Percentiles rank a stretch among this genome's conserved stretches.
phyloP scores from a whole-genome alignment of 2,797 vertebrate genomes.

The Psittacula echo region DNA sequence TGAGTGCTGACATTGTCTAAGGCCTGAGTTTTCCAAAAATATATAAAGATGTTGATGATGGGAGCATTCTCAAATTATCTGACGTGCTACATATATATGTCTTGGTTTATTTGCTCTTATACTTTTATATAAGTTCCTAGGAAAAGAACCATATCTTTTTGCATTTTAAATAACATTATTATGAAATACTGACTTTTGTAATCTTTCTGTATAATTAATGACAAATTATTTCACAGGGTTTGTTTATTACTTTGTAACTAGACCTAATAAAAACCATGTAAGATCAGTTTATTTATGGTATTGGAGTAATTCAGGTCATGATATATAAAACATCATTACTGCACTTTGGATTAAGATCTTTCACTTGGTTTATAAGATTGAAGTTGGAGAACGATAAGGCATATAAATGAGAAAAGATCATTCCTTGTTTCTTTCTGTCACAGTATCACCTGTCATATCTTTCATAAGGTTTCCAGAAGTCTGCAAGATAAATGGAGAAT shows the following conservation, averaged over 20 bases:
- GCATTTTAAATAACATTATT: neutral
- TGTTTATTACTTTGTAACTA: neutral
- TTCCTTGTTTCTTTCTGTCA: neutral
- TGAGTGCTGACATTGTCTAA: neutral
- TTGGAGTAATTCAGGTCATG: neutral
- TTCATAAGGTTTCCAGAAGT: constrained; percentile 21
- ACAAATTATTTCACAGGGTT: neutral
- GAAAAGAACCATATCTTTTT: neutral
- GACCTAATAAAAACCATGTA: neutral
- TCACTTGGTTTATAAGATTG: neutral
- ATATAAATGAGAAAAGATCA: constrained; percentile 14
- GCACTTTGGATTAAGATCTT: constrained; percentile 24
- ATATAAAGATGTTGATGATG: neutral
- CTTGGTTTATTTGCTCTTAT: neutral
- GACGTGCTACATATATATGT: neutral
- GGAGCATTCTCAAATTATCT: neutral
- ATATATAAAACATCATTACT: neutral
- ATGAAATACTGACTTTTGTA: neutral
- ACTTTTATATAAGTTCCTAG: neutral
- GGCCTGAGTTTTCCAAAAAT: neutral
- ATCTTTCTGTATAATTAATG: neutral
- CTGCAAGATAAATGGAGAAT: neutral
- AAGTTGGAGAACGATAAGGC: neutral
- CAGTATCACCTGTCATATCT: neutral
- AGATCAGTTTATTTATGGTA: neutral